These are phyloP conservation scores for Dallia pectoralis DNA, from an alignment of 2,797 vertebrate species.

Conservation along the genomic window DNA sequence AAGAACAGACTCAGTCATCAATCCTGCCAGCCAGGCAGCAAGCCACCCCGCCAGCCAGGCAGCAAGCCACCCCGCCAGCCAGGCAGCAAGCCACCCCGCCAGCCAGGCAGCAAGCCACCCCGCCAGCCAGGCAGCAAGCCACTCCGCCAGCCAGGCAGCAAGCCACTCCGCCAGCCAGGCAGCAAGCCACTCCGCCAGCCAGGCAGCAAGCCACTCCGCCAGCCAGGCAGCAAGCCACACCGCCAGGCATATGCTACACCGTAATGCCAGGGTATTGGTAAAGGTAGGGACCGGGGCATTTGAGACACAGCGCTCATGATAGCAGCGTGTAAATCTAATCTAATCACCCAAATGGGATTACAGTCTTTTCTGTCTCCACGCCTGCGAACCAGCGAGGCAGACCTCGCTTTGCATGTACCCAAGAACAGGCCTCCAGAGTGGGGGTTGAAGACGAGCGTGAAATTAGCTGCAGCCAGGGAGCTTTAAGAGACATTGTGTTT, in stretches of 20 bases:
- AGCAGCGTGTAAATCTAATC: slow-evolving; percentile 32
- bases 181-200: too few relatives aligned
- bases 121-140: too few relatives aligned
- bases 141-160: too few relatives aligned
- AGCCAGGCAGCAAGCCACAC: slow-evolving; percentile 15
- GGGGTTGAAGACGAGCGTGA: not conserved
- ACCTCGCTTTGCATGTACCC: not conserved
- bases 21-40: too few relatives aligned
- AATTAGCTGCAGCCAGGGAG: not conserved
- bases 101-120: too few relatives aligned
- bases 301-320: slow-evolving; percentile 15
- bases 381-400: not conserved
- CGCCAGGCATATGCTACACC: too few relatives aligned
- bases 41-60: too few relatives aligned
- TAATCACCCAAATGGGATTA: slow-evolving; percentile 51
- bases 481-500: not conserved
- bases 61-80: too few relatives aligned
- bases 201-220: too few relatives aligned
- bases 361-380: slow-evolving; percentile 9
- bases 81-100: too few relatives aligned
- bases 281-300: slow-evolving; percentile 11
- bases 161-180: too few relatives aligned
- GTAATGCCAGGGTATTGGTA: slow-evolving; percentile 40
- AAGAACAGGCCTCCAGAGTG: not conserved
- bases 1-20: not conserved